Conservation (phyloP, 2,797 vertebrate genomes). For the Chelon labrosus region DNA sequence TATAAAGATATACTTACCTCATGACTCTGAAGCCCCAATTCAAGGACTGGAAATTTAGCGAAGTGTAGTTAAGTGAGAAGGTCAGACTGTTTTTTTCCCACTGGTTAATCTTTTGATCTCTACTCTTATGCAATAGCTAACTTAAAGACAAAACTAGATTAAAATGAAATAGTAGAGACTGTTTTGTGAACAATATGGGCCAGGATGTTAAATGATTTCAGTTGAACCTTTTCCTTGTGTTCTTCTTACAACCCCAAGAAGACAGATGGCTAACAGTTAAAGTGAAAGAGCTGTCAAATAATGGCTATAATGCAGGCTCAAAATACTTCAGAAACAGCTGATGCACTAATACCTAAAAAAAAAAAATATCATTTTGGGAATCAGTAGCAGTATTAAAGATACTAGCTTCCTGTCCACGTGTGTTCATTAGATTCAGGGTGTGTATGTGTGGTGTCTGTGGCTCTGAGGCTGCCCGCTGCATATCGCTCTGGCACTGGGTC, state of each 20-base stretch:
- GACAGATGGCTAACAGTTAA: conserved; percentile 8
- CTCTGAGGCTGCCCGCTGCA: conserved; percentile 92
- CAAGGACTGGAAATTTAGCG: conserved; percentile 53
- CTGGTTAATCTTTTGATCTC: not conserved
- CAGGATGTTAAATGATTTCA: conserved; percentile 6
- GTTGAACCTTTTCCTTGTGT: conserved; percentile 29
- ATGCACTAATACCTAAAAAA: conserved; percentile 3
- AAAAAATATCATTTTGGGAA: not conserved
- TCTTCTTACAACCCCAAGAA: conserved; percentile 7
- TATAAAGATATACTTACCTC: conserved; percentile 72
- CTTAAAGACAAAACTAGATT: conserved; percentile 4
- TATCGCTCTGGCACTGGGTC: conserved; percentile 85
- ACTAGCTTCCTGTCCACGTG: conserved; percentile 13
- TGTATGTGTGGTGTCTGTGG: conserved; percentile 82
- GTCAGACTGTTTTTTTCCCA: not conserved
- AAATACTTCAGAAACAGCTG: conserved; percentile 18
- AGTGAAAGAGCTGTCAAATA: conserved; percentile 8
- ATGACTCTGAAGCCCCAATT: conserved; percentile 50
- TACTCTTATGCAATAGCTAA: not conserved
- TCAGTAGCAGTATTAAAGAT: not conserved
- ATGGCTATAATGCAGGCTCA: conserved; percentile 9
- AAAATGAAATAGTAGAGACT: conserved; percentile 32
- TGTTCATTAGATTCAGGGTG: conserved; percentile 19
- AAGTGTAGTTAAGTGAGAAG: conserved; percentile 26
- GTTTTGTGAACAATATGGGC: not conserved